A percentile compares a stretch with the other conserved stretches of the same genome.
phyloP scores from a whole-genome alignment of 2,113 vertebrate genomes.

The Archocentrus centrarchus region DNA sequence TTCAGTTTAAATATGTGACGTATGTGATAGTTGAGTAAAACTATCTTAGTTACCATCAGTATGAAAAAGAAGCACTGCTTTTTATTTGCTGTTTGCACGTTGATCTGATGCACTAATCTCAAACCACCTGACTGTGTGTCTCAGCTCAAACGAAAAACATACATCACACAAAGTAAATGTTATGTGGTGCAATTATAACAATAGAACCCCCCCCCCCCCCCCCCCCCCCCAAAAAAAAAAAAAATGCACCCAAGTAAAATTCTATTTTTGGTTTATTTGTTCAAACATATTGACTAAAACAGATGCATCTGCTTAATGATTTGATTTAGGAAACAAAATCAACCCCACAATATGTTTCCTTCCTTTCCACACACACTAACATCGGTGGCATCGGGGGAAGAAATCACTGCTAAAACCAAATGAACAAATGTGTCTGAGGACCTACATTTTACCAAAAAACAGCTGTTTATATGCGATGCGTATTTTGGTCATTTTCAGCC shows the following conservation, averaged over 20 bases:
- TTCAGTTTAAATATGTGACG: no score
- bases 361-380: background rate
- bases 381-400: background rate
- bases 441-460: background rate
- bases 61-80: background rate
- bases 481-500: constrained; percentile 37
- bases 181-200: background rate
- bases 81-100: background rate
- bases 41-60: no score
- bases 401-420: background rate
- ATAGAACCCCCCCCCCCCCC: no score
- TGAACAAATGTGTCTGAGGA: background rate
- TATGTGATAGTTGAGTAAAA: no score
- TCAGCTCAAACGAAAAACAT: background rate
- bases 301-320: background rate
- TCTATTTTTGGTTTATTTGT: background rate
- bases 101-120: background rate
- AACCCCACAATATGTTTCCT: background rate
- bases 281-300: background rate
- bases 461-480: background rate
- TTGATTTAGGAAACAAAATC: background rate
- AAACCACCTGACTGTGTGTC: background rate
- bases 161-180: background rate
- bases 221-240: background rate
- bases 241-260: background rate